phyloP scores from a whole-genome alignment of 2,113 vertebrate genomes.

The Beaufortia kweichowensis region DNA sequence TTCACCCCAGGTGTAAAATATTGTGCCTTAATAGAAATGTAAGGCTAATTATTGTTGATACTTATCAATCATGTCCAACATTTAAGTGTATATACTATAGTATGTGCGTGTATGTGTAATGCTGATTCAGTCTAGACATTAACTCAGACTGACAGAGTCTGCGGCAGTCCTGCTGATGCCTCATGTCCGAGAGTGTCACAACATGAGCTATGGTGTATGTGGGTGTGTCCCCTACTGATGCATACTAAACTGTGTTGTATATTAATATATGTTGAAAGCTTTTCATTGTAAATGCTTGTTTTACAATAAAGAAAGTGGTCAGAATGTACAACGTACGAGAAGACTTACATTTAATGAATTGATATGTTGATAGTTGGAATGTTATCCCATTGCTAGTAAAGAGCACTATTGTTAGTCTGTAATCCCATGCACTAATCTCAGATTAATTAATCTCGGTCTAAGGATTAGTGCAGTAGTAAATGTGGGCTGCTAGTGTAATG shows the following conservation, averaged over 20 bases:
- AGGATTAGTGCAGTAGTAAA: neutral
- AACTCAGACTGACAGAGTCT: slow-evolving; percentile 38
- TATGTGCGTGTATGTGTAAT: slow-evolving; percentile 17
- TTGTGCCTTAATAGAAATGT: too few species aligned
- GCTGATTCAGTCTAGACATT: slow-evolving; percentile 33
- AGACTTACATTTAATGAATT: neutral
- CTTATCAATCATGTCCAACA: neutral
- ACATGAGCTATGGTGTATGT: neutral
- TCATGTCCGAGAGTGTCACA: slow-evolving; percentile 17
- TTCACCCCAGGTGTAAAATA: too few species aligned
- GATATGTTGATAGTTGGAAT: neutral
- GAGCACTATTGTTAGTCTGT: neutral
- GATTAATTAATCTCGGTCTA: neutral
- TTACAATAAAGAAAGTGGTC: too few species aligned
- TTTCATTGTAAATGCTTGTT: too few species aligned
- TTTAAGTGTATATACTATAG: neutral
- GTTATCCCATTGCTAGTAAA: neutral
- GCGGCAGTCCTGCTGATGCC: slow-evolving; percentile 28
- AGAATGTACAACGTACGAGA: too few species aligned
- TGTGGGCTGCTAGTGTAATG: neutral
- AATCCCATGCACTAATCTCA: slow-evolving; percentile 31
- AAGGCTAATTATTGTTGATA: too few species aligned
- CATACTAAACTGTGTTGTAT: neutral
- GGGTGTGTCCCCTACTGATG: neutral
- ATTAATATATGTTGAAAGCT: neutral